Percentiles rank a stretch among this genome's conserved stretches.
Conservation (phyloP, 2,888 invertebrate species). For the Melanostoma scalare region DNA sequence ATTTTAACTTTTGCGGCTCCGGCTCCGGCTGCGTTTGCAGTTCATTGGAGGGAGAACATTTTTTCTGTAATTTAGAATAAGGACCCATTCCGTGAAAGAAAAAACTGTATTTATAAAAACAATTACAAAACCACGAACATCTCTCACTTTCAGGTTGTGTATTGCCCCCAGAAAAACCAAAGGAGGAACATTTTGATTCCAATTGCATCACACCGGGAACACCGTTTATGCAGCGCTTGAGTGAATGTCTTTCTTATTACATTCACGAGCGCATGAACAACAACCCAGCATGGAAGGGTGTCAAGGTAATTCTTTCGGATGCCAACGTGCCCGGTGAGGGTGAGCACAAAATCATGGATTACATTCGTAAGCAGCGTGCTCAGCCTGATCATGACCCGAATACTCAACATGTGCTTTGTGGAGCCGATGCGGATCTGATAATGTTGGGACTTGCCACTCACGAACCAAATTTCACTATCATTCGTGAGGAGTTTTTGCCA, state of each 20-base stretch:
- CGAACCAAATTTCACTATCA: slow-evolving; percentile 99
- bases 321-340: slow-evolving; percentile 99
- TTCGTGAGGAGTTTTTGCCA: slow-evolving; percentile 98
- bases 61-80: too few relatives aligned
- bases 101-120: too few relatives aligned
- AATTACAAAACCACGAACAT: too few relatives aligned
- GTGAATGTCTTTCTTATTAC: slow-evolving; percentile 87
- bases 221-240: slow-evolving; percentile 96
- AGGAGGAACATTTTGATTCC: slow-evolving; percentile 97
- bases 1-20: too few relatives aligned
- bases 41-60: too few relatives aligned
- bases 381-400: slow-evolving; percentile 98
- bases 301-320: slow-evolving; percentile 98
- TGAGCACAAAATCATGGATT: slow-evolving; percentile 99
- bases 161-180: slow-evolving; percentile 93
- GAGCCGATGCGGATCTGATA: slow-evolving; percentile 98
- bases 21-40: too few relatives aligned
- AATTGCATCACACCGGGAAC: slow-evolving; percentile 99
- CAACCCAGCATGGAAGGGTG: slow-evolving; percentile 96
- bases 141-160: slow-evolving; percentile 83
- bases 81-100: too few relatives aligned
- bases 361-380: slow-evolving; percentile 95
- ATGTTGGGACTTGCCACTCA: slow-evolving; percentile 99
- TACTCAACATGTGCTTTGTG: slow-evolving; percentile 98
- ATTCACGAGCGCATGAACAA: slow-evolving; percentile 86